These are phyloP conservation scores for Ophonus ardosiacus DNA, from an alignment of 2,888 invertebrate genomes.

Conservation along the genomic window DNA sequence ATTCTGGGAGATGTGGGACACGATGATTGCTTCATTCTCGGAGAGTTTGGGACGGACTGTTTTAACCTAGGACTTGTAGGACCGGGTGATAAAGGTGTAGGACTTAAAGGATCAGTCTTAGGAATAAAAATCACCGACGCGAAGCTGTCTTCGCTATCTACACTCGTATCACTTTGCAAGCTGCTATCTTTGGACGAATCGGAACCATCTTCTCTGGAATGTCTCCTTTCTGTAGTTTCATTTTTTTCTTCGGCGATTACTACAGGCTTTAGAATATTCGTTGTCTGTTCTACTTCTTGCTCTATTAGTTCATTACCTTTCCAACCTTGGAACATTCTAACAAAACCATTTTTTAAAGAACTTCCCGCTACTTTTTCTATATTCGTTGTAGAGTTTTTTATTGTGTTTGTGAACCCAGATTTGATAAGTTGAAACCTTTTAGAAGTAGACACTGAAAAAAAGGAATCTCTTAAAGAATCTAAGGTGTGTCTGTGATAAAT, in stretches of 20 bases:
- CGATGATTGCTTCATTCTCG: slow-evolving; percentile 84
- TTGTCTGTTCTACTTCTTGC: slow-evolving; percentile 66
- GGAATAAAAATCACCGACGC: slow-evolving; percentile 95
- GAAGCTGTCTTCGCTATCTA: slow-evolving; percentile 95
- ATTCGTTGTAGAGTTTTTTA: slow-evolving; percentile 89
- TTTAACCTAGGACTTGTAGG: slow-evolving; percentile 81
- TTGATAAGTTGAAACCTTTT: slow-evolving; percentile 87
- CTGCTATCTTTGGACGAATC: slow-evolving; percentile 93
- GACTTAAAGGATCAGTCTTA: slow-evolving; percentile 85
- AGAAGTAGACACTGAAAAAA: slow-evolving; percentile 86
- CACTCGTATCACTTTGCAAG: slow-evolving; percentile 94
- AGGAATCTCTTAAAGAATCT: slow-evolving; percentile 84
- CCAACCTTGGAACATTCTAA: slow-evolving; percentile 90
- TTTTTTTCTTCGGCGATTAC: slow-evolving; percentile 71
- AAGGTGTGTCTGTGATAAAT: slow-evolving; percentile 84
- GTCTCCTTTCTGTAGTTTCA: slow-evolving; percentile 80
- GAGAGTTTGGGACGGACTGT: slow-evolving; percentile 88
- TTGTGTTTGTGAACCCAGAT: slow-evolving; percentile 89
- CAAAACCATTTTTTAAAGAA: slow-evolving; percentile 86
- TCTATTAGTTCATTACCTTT: slow-evolving; percentile 79
- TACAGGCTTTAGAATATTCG: slow-evolving; percentile 66
- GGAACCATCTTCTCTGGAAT: slow-evolving; percentile 92
- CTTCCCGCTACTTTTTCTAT: slow-evolving; percentile 87
- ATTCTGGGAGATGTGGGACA: slow-evolving; percentile 83
- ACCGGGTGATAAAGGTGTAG: slow-evolving; percentile 80